A percentile compares a stretch with the other conserved stretches of the same genome.
Evolutionary conservation across 2,888 invertebrate genomes (phyloP).

Genomic region (Phengaris arion): DNA sequence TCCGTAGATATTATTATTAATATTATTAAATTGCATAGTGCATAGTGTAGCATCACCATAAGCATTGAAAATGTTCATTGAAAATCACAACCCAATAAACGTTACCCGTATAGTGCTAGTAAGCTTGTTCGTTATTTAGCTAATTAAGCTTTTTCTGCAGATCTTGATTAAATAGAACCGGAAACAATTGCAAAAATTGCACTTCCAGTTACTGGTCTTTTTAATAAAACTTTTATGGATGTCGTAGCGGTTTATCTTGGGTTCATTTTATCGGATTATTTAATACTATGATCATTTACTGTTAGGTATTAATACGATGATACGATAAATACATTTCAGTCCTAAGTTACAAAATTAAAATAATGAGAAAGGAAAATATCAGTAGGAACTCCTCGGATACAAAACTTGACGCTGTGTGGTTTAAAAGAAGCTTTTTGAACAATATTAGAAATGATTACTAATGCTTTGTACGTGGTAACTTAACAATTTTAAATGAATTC

Average conservation of each 20-base stretch:
- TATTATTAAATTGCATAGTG: neutral
- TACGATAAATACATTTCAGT: no score
- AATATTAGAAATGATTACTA: no score
- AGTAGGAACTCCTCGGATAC: no score
- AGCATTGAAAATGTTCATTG: neutral
- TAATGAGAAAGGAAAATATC: no score
- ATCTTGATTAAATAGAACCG: neutral
- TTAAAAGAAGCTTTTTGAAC: no score
- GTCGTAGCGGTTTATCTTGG: neutral
- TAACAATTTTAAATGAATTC: neutral
- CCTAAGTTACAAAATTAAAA: no score
- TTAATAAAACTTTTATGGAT: slow-evolving; percentile 1
- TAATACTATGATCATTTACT: neutral
- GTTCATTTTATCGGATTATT: neutral
- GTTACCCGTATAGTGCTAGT: neutral
- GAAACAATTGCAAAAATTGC: neutral
- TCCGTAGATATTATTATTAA: neutral
- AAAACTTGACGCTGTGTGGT: no score
- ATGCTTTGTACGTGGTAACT: neutral
- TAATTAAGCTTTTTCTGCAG: neutral
- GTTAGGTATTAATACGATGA: neutral
- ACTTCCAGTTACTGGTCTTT: neutral
- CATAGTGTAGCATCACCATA: neutral
- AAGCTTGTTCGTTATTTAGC: neutral
- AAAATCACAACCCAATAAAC: neutral